These are phyloP conservation scores for Nothura maculosa DNA, from an alignment of 2,797 vertebrate species.

Conservation along the genomic window DNA sequence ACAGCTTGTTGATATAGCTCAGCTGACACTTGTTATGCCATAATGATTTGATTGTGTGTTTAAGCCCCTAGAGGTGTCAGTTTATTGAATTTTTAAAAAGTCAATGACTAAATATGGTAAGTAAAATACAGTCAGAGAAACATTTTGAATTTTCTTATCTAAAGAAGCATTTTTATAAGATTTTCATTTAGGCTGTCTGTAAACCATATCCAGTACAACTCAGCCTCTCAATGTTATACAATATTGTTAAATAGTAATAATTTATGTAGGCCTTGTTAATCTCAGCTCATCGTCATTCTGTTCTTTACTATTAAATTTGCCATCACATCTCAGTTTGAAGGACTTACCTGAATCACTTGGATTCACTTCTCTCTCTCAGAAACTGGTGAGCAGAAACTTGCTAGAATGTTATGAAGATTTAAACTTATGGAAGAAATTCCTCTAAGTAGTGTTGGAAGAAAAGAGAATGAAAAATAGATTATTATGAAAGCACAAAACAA, in stretches of 20 bases:
- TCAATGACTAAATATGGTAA: not conserved
- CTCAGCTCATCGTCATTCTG: not conserved
- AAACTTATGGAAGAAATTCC: not conserved
- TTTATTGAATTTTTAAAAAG: not conserved
- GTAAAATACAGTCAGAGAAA: not conserved
- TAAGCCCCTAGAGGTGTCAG: not conserved
- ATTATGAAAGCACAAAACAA: not conserved
- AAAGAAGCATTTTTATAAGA: not conserved
- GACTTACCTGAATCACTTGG: not conserved
- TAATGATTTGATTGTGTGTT: conserved; percentile 6
- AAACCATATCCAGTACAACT: not conserved
- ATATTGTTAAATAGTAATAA: not conserved
- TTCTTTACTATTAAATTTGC: conserved; percentile 1
- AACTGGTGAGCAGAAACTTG: not conserved
- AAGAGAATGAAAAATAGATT: not conserved
- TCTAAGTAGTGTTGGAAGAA: not conserved
- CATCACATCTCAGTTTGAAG: not conserved
- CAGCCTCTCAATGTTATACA: not conserved
- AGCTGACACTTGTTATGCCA: not conserved
- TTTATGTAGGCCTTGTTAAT: not conserved
- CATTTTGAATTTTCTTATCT: not conserved
- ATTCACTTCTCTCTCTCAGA: not conserved
- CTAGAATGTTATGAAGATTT: not conserved
- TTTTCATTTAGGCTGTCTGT: not conserved
- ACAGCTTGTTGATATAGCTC: not conserved